A percentile compares a stretch with the other conserved stretches of the same genome.
Conservation (phyloP, 2,797 vertebrate genomes). For the Chrysocyon brachyurus region DNA sequence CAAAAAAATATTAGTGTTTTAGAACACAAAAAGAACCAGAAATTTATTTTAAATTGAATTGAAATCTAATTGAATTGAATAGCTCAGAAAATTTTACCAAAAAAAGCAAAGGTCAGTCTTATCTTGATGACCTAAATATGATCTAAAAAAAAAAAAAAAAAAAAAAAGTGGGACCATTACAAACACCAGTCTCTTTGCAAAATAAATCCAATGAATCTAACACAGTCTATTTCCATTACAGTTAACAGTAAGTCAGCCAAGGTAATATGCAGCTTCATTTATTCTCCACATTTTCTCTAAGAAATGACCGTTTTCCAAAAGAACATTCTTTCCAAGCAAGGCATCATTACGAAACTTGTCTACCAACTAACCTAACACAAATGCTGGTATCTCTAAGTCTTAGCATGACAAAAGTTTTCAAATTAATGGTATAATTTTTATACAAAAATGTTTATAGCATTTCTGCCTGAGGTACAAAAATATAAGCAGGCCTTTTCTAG, state of each 20-base stretch:
- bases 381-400: constrained; percentile 31
- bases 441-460: background rate
- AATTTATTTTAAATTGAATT: constrained; percentile 22
- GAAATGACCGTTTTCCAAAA: constrained; percentile 49
- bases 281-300: constrained; percentile 39
- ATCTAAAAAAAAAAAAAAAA: background rate
- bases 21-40: background rate
- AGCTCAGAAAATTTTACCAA: background rate
- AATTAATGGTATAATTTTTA: constrained; percentile 40
- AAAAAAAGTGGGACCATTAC: background rate
- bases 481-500: background rate
- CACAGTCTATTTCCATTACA: background rate
- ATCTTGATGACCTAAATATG: constrained; percentile 53
- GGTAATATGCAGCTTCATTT: background rate
- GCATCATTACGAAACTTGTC: background rate
- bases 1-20: constrained; percentile 11
- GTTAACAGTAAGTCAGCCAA: constrained; percentile 23
- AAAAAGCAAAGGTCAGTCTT: constrained; percentile 6
- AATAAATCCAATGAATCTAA: background rate
- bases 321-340: background rate
- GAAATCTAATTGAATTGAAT: constrained; percentile 49
- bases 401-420: constrained; percentile 3
- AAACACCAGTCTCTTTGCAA: background rate
- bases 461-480: constrained; percentile 61
- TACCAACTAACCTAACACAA: constrained; percentile 55